phyloP scores from a whole-genome alignment of 2,113 vertebrate species.

The Taxidea taxus region DNA sequence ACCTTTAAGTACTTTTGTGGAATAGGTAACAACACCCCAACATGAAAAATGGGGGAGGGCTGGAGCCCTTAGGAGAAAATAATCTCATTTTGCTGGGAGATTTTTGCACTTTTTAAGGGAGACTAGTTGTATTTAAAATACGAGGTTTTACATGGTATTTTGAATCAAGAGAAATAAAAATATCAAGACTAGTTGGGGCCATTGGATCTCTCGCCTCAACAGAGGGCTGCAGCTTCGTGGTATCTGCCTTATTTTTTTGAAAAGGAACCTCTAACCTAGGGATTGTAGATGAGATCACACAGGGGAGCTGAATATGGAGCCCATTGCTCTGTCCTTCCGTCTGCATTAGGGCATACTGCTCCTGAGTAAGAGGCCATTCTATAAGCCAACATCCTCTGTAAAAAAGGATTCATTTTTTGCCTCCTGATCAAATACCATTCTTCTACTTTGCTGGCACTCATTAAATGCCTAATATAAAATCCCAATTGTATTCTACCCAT shows the following conservation, averaged over 20 bases:
- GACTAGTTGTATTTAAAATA: neutral
- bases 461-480: slow-evolving; percentile 50
- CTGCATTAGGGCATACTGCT: neutral
- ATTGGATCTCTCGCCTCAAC: neutral
- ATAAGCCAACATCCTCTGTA: slow-evolving; percentile 1
- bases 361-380: neutral
- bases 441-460: slow-evolving; percentile 25
- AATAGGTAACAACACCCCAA: slow-evolving; percentile 41
- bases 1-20: slow-evolving; percentile 64
- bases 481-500: slow-evolving; percentile 21
- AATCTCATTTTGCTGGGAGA: neutral
- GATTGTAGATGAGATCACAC: neutral
- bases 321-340: neutral
- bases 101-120: neutral
- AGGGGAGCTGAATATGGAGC: neutral
- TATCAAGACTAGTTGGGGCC: neutral
- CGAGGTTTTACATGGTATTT: neutral
- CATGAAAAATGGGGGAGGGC: slow-evolving; percentile 6
- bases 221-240: neutral
- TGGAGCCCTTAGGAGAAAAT: neutral
- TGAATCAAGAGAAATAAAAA: neutral
- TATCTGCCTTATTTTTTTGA: neutral
- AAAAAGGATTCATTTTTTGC: slow-evolving; percentile 28
- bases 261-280: neutral
- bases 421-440: slow-evolving; percentile 18